Evolutionary conservation across 2,888 invertebrate genomes (phyloP).

Genomic region (Deilephila porcellus): DNA sequence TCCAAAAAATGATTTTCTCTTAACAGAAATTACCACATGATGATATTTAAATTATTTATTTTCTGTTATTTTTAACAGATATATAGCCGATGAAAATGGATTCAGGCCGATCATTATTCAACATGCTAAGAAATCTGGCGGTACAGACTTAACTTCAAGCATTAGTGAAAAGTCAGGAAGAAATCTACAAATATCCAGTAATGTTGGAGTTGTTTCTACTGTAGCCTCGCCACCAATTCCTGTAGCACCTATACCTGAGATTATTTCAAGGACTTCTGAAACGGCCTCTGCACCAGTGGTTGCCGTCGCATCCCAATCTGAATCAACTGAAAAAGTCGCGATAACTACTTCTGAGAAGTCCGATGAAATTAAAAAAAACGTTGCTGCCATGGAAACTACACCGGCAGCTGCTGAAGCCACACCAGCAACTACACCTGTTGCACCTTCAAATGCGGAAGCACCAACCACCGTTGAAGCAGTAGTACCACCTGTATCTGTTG

Average conservation of each 20-base stretch:
- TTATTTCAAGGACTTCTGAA: constrained; percentile 22
- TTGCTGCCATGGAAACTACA: too few relatives aligned
- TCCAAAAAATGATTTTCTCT: too few relatives aligned
- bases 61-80: constrained; percentile 62
- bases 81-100: constrained; percentile 90
- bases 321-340: too few relatives aligned
- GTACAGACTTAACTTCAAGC: constrained; percentile 26
- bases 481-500: constrained; percentile 22
- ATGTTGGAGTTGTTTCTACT: constrained; percentile 48
- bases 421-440: constrained; percentile 10
- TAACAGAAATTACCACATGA: too few relatives aligned
- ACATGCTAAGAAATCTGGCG: constrained; percentile 29
- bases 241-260: constrained; percentile 28
- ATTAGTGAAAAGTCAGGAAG: constrained; percentile 52
- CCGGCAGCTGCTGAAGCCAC: constrained; percentile 14
- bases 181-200: constrained; percentile 52
- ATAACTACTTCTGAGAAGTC: too few relatives aligned
- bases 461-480: background rate
- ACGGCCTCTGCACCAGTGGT: background rate
- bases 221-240: constrained; percentile 36
- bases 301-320: background rate
- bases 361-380: too few relatives aligned
- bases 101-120: constrained; percentile 82
- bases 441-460: constrained; percentile 19
- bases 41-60: too few relatives aligned